Percentiles rank a stretch among this genome's conserved stretches.
Evolutionary conservation across 2,888 invertebrate genomes (phyloP).

Genomic region (Rhingia campestris): DNA sequence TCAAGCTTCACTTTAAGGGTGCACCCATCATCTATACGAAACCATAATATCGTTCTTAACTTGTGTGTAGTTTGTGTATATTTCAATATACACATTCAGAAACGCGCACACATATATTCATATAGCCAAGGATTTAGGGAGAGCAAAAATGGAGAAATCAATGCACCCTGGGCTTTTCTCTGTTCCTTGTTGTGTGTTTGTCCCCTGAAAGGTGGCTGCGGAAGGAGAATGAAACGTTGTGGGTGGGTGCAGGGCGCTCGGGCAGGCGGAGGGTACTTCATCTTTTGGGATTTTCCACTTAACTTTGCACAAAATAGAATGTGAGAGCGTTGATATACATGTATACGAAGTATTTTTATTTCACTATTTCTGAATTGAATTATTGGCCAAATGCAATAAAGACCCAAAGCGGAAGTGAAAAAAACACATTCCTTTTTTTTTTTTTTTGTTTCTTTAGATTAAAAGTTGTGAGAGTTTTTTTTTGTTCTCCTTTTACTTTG

Average conservation of each 20-base stretch:
- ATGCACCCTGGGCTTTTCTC: slow-evolving; percentile 68
- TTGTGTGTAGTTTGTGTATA: slow-evolving; percentile 55
- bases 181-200: slow-evolving; percentile 49
- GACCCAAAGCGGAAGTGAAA: slow-evolving; percentile 54
- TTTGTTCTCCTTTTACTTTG: slow-evolving; percentile 21
- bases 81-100: slow-evolving; percentile 25
- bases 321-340: slow-evolving; percentile 32
- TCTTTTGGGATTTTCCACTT: slow-evolving; percentile 72
- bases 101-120: slow-evolving; percentile 14
- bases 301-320: slow-evolving; percentile 68
- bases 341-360: slow-evolving; percentile 30
- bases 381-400: slow-evolving; percentile 69
- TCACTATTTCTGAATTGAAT: slow-evolving; percentile 66
- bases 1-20: slow-evolving; percentile 61
- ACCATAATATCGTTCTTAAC: slow-evolving; percentile 37
- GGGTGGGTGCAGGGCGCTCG: too few species aligned
- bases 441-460: too few species aligned
- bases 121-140: slow-evolving; percentile 26
- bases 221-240: slow-evolving; percentile 5
- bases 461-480: slow-evolving; percentile 33
- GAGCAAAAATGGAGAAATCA: slow-evolving; percentile 61
- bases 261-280: slow-evolving; percentile 54
- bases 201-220: slow-evolving; percentile 37
- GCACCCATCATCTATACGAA: slow-evolving; percentile 43
- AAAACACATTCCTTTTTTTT: slow-evolving; percentile 42